These are phyloP conservation scores for Cotesia vestalis DNA, from an alignment of 1,140 invertebrate genomes.

Conservation along the genomic window DNA sequence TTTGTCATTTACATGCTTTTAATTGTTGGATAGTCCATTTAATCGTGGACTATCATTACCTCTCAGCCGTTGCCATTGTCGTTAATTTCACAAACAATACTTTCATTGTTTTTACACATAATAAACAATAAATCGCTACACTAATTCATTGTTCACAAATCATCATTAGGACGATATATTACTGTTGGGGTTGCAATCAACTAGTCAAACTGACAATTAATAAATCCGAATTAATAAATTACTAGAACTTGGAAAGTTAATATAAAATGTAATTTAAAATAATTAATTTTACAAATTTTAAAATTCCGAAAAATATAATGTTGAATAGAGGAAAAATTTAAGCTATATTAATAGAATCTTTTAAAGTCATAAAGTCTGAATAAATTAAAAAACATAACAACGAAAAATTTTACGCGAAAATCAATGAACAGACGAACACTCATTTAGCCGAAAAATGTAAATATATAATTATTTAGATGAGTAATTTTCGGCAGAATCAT, in stretches of 20 bases:
- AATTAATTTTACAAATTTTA: no score
- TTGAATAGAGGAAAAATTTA: no score
- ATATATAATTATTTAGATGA: no score
- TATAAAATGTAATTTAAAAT: no score
- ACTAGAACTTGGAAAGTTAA: not conserved
- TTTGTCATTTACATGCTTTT: constrained; percentile 39
- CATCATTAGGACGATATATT: not conserved
- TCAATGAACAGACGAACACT: no score
- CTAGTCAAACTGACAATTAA: not conserved
- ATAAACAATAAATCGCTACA: constrained; percentile 4
- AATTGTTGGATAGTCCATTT: constrained; percentile 35
- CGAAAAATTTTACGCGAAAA: no score
- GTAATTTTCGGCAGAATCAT: no score
- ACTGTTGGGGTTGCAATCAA: not conserved
- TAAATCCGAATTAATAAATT: not conserved
- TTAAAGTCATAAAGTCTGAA: no score
- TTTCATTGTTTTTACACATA: constrained; percentile 11
- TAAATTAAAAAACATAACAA: no score
- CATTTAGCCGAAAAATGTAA: no score
- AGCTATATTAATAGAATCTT: no score
- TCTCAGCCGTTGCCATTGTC: constrained; percentile 31
- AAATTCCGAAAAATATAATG: no score
- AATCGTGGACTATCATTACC: constrained; percentile 29
- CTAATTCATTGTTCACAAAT: not conserved
- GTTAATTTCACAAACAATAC: constrained; percentile 10